phyloP scores from a whole-genome alignment of 2,113 vertebrate genomes.

The Perca flavescens region DNA sequence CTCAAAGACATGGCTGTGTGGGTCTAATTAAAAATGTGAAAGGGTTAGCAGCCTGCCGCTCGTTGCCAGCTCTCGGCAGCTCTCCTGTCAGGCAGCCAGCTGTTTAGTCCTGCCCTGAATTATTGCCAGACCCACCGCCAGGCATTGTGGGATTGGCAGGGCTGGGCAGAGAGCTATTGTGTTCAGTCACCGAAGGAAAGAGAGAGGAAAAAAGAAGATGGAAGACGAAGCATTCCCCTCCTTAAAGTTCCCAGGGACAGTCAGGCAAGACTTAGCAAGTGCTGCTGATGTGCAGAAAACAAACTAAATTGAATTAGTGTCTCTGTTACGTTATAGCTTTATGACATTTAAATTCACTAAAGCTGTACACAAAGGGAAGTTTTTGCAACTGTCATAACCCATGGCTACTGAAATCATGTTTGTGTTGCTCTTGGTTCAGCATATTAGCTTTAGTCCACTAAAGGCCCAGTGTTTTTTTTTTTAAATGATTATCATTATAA shows the following conservation, averaged over 20 bases:
- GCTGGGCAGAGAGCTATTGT: slow-evolving; percentile 80
- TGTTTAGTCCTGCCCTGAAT: slow-evolving; percentile 97
- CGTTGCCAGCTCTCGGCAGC: slow-evolving; percentile 97
- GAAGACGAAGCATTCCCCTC: slow-evolving; percentile 28
- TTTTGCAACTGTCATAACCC: background rate
- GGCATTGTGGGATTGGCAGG: slow-evolving; percentile 90
- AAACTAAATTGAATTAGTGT: background rate
- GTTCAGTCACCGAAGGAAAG: slow-evolving; percentile 63
- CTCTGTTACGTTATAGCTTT: background rate
- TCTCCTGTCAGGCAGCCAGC: slow-evolving; percentile 96
- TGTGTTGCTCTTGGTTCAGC: background rate
- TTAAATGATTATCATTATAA: background rate
- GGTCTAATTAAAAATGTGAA: slow-evolving; percentile 99
- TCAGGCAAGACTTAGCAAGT: slow-evolving; percentile 4
- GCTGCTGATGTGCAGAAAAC: slow-evolving; percentile 13
- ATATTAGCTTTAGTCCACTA: background rate
- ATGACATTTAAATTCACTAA: background rate
- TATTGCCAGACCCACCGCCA: slow-evolving; percentile 89
- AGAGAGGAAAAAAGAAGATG: slow-evolving; percentile 11
- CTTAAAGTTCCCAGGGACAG: slow-evolving; percentile 31
- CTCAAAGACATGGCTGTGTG: slow-evolving; percentile 99
- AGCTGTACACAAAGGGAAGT: background rate
- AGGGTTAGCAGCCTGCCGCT: slow-evolving; percentile 97
- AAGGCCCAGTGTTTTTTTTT: no score
- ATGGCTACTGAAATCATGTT: background rate